Base-by-base conservation (phyloP, 1,140 invertebrate species). In the Zaprionus taronus region DNA sequence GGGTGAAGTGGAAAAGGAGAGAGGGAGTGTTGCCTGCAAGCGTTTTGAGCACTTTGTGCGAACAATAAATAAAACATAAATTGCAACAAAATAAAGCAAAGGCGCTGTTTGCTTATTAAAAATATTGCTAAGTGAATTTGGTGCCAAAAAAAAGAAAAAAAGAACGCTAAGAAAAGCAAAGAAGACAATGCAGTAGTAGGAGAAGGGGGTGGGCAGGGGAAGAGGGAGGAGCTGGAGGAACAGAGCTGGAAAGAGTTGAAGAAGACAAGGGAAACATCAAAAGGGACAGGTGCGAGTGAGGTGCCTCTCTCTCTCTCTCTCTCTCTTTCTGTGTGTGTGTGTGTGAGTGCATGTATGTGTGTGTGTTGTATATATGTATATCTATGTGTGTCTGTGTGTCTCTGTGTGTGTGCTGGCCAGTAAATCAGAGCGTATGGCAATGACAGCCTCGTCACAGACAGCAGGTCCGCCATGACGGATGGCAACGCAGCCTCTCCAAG, bases 401-500 rank as follows among this genome's bases (percentile, higher is more conserved):
- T 28, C 41, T 44, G 58, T 63, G 68, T 62, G 67, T 76, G 55
- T 79, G 72, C 58, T 73, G 67, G 77, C 72, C 81, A 89, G 85
- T 89, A 89, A 89, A 89, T 89, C 84, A 89, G 84, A 76, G 72
- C 84, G 81, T 81, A 84, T 89, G 85, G 81, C 85, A 75, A 74
- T 90, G 84, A 89, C 84, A 89, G 75, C 56, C 81, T 90, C 79
- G 85, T 91, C 87, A 90, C 64, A 90, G 81, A 76, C 81, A 90
- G 77, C 83, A 81, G 85, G 6, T 7, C 49, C 75, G 70, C 77
- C 84, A 89, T 89, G 87, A 89, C 85, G 79, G 77, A 89, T 84
- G 80, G 61, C 77, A 26, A 44, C 49, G 17, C 61, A 67, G 79
- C 55, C 55, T 58, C 71, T 66, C 74, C 73, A 67, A 65, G 51